Base-by-base conservation (phyloP, 2,888 invertebrate genomes). In the Sclerodermus sp. region DNA sequence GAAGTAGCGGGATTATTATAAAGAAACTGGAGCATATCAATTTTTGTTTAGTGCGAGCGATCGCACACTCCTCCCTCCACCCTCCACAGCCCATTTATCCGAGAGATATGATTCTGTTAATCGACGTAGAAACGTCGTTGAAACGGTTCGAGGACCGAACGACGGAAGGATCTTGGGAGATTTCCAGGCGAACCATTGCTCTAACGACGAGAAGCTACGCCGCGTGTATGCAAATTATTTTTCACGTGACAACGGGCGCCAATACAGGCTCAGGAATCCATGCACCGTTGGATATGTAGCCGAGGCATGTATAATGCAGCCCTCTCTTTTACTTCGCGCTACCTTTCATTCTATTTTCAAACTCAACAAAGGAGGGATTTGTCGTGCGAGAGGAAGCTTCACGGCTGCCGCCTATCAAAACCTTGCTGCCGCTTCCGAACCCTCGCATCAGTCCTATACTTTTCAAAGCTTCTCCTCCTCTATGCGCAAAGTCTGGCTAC, bases 201-300 rank as follows among this genome's bases (percentile, higher is more conserved):
- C n/a, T n/a, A n/a, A n/a, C n/a, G n/a, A n/a, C n/a, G n/a, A n/a
- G n/a, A n/a, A n/a, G n/a, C n/a, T 42, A 40, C 34, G 23, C 16
- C 40, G 37, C 40, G 43, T 40, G 39, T 41, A 47, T 54, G 57
- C 55, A 63, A 62, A 60, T 60, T 62, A 68, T 68, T 68, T 55
- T 58, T 64, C 66, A 57, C 55, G 56, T 49, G 55, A 54, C 56
- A 60, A 42, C 53, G 55, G 39, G 34, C 43, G 45, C 57, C 48
- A 8, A 23, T 23, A 8, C 23, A 58, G 55, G 68, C 63, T 64
- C 64, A 66, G 65, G 51, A 63, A 57, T 62, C 63, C 64, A 64
- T 67, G 73, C 71, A 68, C 63, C 67, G 56, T 63, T 67, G 65
- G 58, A 68, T 59, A 57, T 64, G 66, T 66, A 57, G 53, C 59